Conservation (phyloP, 2,888 invertebrate genomes). For the Balanococcus diminutus region DNA sequence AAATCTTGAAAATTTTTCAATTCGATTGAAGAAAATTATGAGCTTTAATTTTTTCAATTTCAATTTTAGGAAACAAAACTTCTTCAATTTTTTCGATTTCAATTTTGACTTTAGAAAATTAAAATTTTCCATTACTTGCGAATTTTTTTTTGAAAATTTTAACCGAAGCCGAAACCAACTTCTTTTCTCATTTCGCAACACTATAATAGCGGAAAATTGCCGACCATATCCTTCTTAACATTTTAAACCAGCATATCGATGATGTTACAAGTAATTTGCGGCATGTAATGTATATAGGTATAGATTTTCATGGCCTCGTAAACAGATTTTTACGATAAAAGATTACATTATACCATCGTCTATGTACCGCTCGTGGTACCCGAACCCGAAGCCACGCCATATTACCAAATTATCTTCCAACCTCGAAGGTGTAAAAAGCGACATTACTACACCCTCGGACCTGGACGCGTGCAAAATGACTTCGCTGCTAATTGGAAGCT, state of each 20-base stretch:
- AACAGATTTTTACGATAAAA: neutral
- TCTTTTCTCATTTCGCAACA: neutral
- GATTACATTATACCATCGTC: neutral
- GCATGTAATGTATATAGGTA: neutral
- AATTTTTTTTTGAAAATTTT: neutral
- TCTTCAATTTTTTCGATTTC: too few species aligned
- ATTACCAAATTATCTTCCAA: neutral
- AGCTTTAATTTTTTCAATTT: too few species aligned
- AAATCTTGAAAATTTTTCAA: too few species aligned
- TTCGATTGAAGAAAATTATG: too few species aligned
- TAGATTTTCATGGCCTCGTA: neutral
- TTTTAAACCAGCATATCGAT: neutral
- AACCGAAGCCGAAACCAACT: neutral
- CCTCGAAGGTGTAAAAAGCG: neutral
- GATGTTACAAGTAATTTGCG: neutral
- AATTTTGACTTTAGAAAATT: too few species aligned
- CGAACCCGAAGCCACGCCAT: neutral
- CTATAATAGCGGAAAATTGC: neutral
- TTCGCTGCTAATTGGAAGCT: neutral
- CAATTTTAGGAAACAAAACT: too few species aligned
- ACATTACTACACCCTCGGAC: neutral
- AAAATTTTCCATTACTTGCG: too few species aligned
- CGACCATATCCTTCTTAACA: neutral
- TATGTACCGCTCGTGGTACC: neutral
- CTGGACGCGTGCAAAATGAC: neutral